Conservation (phyloP, 1,140 invertebrate genomes). For the Pantala flavescens region DNA sequence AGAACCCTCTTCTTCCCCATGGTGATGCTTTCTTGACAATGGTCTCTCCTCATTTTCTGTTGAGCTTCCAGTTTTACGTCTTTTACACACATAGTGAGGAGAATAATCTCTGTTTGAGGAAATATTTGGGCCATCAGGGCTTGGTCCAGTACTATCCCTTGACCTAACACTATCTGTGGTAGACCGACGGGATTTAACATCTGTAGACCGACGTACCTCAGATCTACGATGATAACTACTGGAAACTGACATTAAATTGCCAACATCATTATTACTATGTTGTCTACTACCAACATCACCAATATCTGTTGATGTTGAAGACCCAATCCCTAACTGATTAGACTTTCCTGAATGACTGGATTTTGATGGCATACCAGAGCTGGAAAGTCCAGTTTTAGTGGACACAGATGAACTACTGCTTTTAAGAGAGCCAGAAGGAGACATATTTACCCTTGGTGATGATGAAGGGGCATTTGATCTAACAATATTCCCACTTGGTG, state of each 20-base stretch:
- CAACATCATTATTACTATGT: not conserved
- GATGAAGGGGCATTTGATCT: not conserved
- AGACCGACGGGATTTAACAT: not conserved
- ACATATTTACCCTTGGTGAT: not conserved
- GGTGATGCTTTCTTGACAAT: not conserved
- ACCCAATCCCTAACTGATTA: not conserved
- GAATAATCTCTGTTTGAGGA: slow-evolving; percentile 12
- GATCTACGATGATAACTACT: not conserved
- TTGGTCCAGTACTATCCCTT: not conserved
- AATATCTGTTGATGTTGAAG: not conserved
- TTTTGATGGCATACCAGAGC: not conserved
- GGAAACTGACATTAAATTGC: not conserved
- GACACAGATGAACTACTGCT: not conserved
- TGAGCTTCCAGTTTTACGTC: slow-evolving; percentile 35
- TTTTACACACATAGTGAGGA: slow-evolving; percentile 32
- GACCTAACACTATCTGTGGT: not conserved
- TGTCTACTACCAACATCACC: not conserved
- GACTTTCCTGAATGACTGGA: not conserved
- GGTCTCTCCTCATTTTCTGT: slow-evolving; percentile 26
- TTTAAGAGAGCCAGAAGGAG: not conserved
- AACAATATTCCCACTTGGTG: not conserved
- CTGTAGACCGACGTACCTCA: not conserved
- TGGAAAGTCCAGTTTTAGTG: not conserved
- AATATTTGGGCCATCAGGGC: not conserved
- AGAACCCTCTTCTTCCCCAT: not conserved